A percentile compares a stretch with the other conserved stretches of the same genome.
Evolutionary conservation across 1,140 invertebrate genomes (phyloP).

Genomic region (Drosophila guanche): DNA sequence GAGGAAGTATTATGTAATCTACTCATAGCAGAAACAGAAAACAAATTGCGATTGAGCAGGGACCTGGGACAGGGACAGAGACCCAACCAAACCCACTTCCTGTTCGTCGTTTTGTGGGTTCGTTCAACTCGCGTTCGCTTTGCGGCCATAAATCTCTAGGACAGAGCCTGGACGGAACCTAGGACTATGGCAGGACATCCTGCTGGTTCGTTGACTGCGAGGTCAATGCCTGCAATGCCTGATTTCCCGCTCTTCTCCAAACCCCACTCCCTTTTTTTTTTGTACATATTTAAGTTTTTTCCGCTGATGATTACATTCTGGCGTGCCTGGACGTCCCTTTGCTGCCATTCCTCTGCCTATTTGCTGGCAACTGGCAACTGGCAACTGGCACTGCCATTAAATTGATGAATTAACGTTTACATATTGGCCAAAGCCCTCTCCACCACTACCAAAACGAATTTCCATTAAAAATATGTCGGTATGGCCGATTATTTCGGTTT

Average conservation of each 20-base stretch:
- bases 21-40: constrained; percentile 2
- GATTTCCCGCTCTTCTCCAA: constrained; percentile 18
- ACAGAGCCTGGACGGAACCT: constrained; percentile 2
- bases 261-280: constrained; percentile 32
- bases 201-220: constrained; percentile 50
- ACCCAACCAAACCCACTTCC: constrained; percentile 5
- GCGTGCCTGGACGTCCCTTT: constrained; percentile 32
- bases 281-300: constrained; percentile 32
- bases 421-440: constrained; percentile 27
- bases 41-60: too few relatives aligned
- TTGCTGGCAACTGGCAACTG: not conserved
- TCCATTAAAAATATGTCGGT: constrained; percentile 41
- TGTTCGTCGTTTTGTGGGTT: constrained; percentile 36
- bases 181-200: constrained; percentile 28
- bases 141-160: constrained; percentile 56
- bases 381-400: constrained; percentile 41
- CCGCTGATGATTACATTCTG: constrained; percentile 53
- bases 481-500: not conserved
- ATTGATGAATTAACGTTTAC: constrained; percentile 68
- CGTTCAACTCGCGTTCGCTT: constrained; percentile 55
- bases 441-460: constrained; percentile 20
- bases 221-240: constrained; percentile 56
- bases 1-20: constrained; percentile 59
- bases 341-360: constrained; percentile 2
- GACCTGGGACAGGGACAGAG: not conserved